Evolutionary conservation across 2,113 vertebrate species (phyloP).

Genomic region (Mobula birostris): DNA sequence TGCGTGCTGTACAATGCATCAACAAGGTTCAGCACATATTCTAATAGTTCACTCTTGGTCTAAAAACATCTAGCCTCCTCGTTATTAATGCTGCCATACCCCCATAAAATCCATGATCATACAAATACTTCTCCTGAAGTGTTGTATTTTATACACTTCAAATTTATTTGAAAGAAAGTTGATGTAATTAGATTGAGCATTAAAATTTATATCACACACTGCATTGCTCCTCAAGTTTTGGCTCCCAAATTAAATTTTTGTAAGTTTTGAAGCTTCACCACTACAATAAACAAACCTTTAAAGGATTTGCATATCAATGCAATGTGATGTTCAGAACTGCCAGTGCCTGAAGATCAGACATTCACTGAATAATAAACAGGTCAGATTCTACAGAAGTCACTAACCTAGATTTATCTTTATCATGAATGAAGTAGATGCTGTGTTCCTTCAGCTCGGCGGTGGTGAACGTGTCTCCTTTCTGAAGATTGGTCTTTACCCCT

Average conservation of each 20-base stretch:
- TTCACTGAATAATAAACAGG: not conserved
- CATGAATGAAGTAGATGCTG: constrained; percentile 67
- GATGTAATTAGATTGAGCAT: not conserved
- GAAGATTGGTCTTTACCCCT: constrained; percentile 51
- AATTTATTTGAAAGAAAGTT: not conserved
- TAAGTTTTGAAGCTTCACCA: not conserved
- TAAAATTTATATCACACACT: not conserved
- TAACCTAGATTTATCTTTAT: constrained; percentile 69
- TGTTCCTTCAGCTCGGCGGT: constrained; percentile 59
- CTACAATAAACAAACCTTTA: not conserved
- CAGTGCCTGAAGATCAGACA: not conserved
- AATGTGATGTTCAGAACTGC: not conserved
- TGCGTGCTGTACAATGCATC: not conserved
- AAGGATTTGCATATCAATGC: not conserved
- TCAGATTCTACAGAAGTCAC: not conserved
- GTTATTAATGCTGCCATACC: not conserved
- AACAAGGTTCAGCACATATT: not conserved
- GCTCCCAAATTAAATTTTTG: not conserved
- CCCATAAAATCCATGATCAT: not conserved
- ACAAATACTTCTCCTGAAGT: not conserved
- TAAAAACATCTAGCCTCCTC: not conserved
- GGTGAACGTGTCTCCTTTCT: constrained; percentile 59
- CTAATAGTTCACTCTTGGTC: not conserved
- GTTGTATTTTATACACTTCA: not conserved
- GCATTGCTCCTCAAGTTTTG: not conserved